Evolutionary conservation across 2,113 vertebrate species (phyloP).

Genomic region (Syngnathus typhle): DNA sequence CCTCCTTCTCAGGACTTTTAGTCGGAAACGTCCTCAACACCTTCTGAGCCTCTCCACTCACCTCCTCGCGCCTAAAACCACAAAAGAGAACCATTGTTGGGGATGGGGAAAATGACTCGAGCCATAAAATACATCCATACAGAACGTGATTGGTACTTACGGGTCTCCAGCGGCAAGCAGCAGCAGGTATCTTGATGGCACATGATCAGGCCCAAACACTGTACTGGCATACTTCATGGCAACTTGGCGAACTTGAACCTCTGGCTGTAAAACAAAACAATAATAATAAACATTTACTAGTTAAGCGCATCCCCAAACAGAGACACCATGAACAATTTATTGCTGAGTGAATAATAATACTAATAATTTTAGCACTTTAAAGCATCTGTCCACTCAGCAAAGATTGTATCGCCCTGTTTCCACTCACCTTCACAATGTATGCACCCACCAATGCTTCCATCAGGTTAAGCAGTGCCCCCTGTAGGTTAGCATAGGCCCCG

Average conservation of each 20-base stretch:
- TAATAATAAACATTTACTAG: not conserved
- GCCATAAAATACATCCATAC: not conserved
- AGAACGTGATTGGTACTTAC: conserved; percentile 71
- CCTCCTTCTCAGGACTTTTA: conserved; percentile 79
- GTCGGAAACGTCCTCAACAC: conserved; percentile 77
- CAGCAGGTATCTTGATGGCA: conserved; percentile 93
- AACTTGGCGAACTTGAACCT: conserved; percentile 95
- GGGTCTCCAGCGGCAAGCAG: conserved; percentile 93
- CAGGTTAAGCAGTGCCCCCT: conserved; percentile 91
- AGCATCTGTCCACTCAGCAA: not conserved
- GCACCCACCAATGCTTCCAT: conserved; percentile 98
- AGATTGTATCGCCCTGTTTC: fast-evolving
- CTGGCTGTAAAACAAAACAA: conserved; percentile 74
- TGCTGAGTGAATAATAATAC: not conserved
- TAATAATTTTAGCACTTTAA: not conserved
- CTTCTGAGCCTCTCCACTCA: conserved; percentile 85
- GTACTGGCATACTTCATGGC: conserved; percentile 96
- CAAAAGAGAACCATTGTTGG: not conserved
- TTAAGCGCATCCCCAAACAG: not conserved
- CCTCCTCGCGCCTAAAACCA: conserved; percentile 82
- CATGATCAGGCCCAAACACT: conserved; percentile 90
- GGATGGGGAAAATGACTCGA: conserved; percentile 46
- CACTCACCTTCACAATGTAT: conserved; percentile 86
- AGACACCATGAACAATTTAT: not conserved
- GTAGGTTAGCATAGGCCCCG: conserved; percentile 87